A percentile compares a stretch with the other conserved stretches of the same genome.
phyloP scores from a whole-genome alignment of 2,113 vertebrate species.

The Pterocles orientalis region DNA sequence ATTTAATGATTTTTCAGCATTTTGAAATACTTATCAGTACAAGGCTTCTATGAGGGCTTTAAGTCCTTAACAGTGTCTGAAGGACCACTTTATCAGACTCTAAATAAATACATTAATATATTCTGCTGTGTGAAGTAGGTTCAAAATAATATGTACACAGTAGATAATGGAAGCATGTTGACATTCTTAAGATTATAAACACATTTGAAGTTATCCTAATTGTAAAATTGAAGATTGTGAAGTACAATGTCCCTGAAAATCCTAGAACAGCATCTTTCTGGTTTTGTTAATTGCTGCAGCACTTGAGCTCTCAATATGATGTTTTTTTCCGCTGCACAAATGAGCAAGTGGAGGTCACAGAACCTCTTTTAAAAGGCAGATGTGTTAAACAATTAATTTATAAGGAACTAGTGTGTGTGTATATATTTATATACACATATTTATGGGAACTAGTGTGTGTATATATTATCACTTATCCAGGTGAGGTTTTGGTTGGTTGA shows the following conservation, averaged over 20 bases:
- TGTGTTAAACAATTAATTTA: constrained; percentile 72
- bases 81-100: constrained; percentile 72
- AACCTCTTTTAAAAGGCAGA: constrained; percentile 70
- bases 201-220: constrained; percentile 75
- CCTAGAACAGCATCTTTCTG: constrained; percentile 63
- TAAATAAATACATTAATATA: constrained; percentile 74
- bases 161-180: constrained; percentile 79
- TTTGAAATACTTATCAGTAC: constrained; percentile 67
- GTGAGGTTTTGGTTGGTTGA: neutral
- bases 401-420: neutral
- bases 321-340: constrained; percentile 65
- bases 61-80: constrained; percentile 70
- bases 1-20: constrained; percentile 59
- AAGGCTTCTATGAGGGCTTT: constrained; percentile 65
- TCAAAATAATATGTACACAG: constrained; percentile 74
- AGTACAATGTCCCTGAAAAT: constrained; percentile 79
- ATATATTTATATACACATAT: neutral
- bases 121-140: constrained; percentile 72
- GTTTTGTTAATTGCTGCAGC: constrained; percentile 75
- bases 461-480: neutral
- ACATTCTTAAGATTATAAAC: constrained; percentile 79
- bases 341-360: constrained; percentile 62
- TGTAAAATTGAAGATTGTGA: constrained; percentile 77
- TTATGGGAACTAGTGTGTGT: neutral
- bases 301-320: constrained; percentile 76